Evolutionary conservation across 2,888 invertebrate genomes (phyloP).

Genomic region (Apocheima hispidaria): DNA sequence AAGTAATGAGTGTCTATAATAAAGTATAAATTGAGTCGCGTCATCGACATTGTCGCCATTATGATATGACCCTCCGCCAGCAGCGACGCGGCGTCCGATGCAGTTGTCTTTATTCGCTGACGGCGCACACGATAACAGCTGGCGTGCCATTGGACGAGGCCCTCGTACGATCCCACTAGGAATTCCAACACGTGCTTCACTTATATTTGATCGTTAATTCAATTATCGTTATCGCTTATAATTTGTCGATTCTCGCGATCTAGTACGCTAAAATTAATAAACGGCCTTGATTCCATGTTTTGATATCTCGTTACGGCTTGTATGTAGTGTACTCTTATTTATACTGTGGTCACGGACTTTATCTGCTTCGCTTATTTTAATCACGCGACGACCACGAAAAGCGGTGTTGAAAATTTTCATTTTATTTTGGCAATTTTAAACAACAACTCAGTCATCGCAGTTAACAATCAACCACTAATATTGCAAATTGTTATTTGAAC

Average conservation of each 20-base stretch:
- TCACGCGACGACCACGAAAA: not conserved
- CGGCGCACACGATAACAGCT: constrained; percentile 32
- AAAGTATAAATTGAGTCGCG: not conserved
- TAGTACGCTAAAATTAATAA: constrained; percentile 10
- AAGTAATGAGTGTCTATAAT: not conserved
- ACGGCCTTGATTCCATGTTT: constrained; percentile 24
- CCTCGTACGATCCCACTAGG: constrained; percentile 41
- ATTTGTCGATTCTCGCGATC: constrained; percentile 5
- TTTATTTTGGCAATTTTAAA: not conserved
- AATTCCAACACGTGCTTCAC: constrained; percentile 31
- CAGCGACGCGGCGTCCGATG: not conserved
- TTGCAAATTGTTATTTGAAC: not conserved
- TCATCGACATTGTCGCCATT: constrained; percentile 22
- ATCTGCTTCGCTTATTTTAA: constrained; percentile 1
- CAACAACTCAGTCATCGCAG: not conserved
- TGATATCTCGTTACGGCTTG: constrained; percentile 7
- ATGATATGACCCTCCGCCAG: not conserved
- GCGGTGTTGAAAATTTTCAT: not conserved
- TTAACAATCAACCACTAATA: not conserved
- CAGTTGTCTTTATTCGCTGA: constrained; percentile 19
- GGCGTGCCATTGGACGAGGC: constrained; percentile 36
- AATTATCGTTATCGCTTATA: constrained; percentile 15
- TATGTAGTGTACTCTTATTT: too few species aligned
- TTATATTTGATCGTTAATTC: constrained; percentile 13
- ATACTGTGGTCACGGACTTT: not conserved